phyloP scores from a whole-genome alignment of 2,797 vertebrate genomes.

The Erethizon dorsatum region DNA sequence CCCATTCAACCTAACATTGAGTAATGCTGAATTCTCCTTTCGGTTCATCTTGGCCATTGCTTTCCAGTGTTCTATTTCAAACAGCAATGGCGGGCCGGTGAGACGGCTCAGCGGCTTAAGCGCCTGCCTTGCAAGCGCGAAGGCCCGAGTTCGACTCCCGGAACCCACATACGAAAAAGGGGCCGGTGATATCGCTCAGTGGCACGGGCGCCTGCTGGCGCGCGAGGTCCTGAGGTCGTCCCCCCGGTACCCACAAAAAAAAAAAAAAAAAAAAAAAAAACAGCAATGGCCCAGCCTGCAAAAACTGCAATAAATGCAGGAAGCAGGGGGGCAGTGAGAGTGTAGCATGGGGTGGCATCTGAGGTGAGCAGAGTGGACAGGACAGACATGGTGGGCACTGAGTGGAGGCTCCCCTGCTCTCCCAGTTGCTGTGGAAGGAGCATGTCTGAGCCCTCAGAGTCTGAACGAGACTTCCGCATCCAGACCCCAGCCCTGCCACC shows the following conservation, averaged over 20 bases:
- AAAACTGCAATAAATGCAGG: neutral
- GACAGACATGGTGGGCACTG: neutral
- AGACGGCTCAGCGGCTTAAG: too few species aligned
- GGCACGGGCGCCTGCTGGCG: too few species aligned
- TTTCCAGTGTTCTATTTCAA: neutral
- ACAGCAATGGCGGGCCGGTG: neutral
- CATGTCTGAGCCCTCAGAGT: rapidly evolving
- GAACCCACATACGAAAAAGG: too few species aligned
- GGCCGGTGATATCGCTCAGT: too few species aligned
- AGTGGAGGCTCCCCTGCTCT: rapidly evolving
- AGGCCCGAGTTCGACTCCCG: too few species aligned
- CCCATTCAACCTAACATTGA: neutral
- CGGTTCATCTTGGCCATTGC: neutral
- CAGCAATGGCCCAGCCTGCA: neutral
- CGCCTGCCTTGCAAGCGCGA: too few species aligned
- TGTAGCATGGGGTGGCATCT: neutral
- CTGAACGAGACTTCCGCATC: rapidly evolving
- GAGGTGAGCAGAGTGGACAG: too few species aligned
- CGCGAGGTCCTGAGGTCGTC: too few species aligned
- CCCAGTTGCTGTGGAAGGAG: rapidly evolving
- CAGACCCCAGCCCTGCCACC: neutral
- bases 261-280: too few species aligned
- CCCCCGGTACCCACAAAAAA: too few species aligned
- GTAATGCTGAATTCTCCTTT: neutral
- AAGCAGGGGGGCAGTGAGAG: neutral